A percentile compares a stretch with the other conserved stretches of the same genome.
These are phyloP conservation scores for Protobothrops flavoviridis DNA, from an alignment of 2,113 vertebrate species.

Conservation along the genomic window DNA sequence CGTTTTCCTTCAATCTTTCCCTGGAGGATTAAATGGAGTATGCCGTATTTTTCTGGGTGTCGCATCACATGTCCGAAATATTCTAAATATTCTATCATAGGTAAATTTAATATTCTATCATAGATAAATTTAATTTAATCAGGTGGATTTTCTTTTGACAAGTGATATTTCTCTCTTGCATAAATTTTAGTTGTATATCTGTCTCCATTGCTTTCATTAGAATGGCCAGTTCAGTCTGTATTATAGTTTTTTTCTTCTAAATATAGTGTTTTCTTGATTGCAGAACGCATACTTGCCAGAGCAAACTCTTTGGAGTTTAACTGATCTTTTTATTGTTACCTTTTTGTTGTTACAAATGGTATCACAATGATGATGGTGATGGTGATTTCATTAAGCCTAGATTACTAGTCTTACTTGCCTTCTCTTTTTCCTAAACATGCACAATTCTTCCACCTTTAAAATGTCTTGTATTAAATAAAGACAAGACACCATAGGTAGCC, in stretches of 20 bases:
- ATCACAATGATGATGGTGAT: neutral
- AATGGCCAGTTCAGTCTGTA: neutral
- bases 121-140: neutral
- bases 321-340: neutral
- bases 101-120: neutral
- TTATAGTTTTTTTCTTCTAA: neutral
- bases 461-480: neutral
- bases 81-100: neutral
- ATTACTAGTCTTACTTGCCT: neutral
- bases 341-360: neutral
- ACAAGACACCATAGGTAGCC: neutral
- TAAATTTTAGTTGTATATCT: neutral
- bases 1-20: too few species aligned
- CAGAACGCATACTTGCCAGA: neutral
- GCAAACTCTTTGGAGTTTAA: neutral
- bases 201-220: neutral
- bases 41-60: too few species aligned
- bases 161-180: neutral
- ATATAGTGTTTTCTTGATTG: neutral
- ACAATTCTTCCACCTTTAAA: neutral
- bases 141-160: neutral
- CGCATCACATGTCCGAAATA: too few species aligned
- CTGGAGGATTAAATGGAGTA: too few species aligned
- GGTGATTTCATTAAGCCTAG: neutral
- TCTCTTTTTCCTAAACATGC: neutral